phyloP scores from a whole-genome alignment of 2,113 vertebrate genomes.

The Cinclus mexicanus region DNA sequence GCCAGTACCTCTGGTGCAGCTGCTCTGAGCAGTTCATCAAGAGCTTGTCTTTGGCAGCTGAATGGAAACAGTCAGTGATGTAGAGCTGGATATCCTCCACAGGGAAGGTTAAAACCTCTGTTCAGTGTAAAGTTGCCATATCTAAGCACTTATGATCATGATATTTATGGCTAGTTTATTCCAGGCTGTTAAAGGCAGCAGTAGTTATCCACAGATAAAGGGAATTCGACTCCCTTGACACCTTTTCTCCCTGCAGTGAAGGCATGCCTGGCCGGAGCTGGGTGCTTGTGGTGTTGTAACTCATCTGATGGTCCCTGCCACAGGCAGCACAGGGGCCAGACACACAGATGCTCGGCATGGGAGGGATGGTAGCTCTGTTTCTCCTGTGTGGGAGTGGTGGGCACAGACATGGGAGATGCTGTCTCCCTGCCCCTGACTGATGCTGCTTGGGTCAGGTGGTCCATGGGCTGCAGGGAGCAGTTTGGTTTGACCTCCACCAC shows the following conservation, averaged over 20 bases:
- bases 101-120: conserved; percentile 68
- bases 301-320: neutral
- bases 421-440: neutral
- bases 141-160: conserved; percentile 54
- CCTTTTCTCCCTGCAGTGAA: neutral
- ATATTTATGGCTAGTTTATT: conserved; percentile 71
- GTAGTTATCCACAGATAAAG: conserved; percentile 60
- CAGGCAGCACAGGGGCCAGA: fast-evolving
- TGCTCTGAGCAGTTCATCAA: neutral
- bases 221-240: conserved; percentile 15
- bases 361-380: neutral
- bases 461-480: neutral
- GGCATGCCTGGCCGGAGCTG: neutral
- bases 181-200: conserved; percentile 62
- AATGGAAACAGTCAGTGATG: conserved; percentile 21
- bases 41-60: neutral
- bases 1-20: neutral
- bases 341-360: fast-evolving
- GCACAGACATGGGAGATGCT: neutral
- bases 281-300: neutral
- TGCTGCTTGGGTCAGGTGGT: neutral
- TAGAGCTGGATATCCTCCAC: conserved; percentile 34
- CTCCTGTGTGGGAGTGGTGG: neutral
- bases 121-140: conserved; percentile 63
- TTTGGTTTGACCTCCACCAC: neutral